These are phyloP conservation scores for Cyprinodon brontotheroides DNA, from an alignment of 2,113 vertebrate genomes.

Conservation along the genomic window DNA sequence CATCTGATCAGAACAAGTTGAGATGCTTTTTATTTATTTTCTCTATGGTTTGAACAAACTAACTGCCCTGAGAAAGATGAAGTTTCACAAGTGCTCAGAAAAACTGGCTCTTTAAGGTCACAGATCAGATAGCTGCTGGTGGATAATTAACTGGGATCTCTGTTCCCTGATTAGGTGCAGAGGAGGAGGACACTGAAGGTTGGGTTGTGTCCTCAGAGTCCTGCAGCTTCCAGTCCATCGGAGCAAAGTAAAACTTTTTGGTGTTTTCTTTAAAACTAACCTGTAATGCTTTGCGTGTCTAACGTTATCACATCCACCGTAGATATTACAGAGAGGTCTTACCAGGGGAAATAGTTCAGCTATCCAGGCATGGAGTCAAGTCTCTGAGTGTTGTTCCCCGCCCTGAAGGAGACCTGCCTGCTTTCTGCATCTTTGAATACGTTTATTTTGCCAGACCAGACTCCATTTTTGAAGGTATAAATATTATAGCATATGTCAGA, in stretches of 20 bases:
- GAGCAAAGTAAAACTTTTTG: conserved; percentile 85
- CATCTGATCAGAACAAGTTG: not conserved
- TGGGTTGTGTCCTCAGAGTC: conserved; percentile 99
- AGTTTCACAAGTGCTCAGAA: not conserved
- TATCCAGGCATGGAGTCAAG: conserved; percentile 87
- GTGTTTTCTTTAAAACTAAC: not conserved
- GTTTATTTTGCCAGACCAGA: conserved; percentile 99
- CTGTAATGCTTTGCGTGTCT: not conserved
- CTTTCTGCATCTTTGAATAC: conserved; percentile 99
- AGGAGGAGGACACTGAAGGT: conserved; percentile 89
- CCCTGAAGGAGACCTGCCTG: conserved; percentile 85
- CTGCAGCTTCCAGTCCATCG: conserved; percentile 98
- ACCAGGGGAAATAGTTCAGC: conserved; percentile 97
- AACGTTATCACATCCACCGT: conserved; percentile 3
- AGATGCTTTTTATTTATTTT: not conserved
- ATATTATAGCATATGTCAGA: not conserved
- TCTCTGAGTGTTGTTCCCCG: conserved; percentile 87
- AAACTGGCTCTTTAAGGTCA: not conserved
- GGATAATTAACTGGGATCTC: conserved; percentile 25
- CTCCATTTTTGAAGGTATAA: conserved; percentile 95
- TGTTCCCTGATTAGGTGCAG: conserved; percentile 67
- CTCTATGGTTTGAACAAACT: not conserved
- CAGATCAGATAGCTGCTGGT: conserved; percentile 18
- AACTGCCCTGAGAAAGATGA: not conserved
- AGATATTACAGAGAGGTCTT: conserved; percentile 94